A percentile compares a stretch with the other conserved stretches of the same genome.
Conservation (phyloP, 2,113 vertebrate species). For the Hippocampus barbouri region DNA sequence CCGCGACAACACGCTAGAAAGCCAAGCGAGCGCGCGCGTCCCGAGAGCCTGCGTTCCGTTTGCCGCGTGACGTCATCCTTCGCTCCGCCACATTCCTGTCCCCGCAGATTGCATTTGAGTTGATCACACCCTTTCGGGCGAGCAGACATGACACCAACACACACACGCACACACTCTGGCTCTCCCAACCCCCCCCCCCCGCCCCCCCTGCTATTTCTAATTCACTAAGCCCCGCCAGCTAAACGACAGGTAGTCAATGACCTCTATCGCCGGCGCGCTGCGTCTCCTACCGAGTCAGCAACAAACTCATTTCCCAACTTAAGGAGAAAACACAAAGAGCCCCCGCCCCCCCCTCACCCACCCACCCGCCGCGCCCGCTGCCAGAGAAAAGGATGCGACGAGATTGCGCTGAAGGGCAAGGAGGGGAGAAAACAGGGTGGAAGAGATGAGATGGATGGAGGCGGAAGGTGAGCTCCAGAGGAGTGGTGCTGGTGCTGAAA, state of each 20-base stretch:
- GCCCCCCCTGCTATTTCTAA: constrained; percentile 43
- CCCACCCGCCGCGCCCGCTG: constrained; percentile 18
- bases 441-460: constrained; percentile 59
- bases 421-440: constrained; percentile 14
- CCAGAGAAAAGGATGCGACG: constrained; percentile 29
- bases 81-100: constrained; percentile 9
- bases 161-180: neutral
- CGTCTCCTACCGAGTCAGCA: constrained; percentile 33
- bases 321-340: constrained; percentile 39
- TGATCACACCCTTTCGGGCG: neutral
- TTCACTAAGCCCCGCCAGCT: constrained; percentile 45
- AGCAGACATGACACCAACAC: neutral
- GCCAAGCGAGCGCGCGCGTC: neutral
- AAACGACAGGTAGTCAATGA: constrained; percentile 66
- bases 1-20: no score
- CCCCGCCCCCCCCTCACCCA: constrained; percentile 10
- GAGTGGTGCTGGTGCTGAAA: no score
- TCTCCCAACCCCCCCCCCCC: neutral
- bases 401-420: constrained; percentile 51
- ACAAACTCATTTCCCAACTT: constrained; percentile 47
- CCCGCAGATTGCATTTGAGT: neutral
- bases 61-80: constrained; percentile 23
- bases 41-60: constrained; percentile 14
- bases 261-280: constrained; percentile 37
- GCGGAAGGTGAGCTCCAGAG: constrained; percentile 25